Evolutionary conservation across 1,140 invertebrate genomes (phyloP).

Genomic region (Panagrolaimus sp.): DNA sequence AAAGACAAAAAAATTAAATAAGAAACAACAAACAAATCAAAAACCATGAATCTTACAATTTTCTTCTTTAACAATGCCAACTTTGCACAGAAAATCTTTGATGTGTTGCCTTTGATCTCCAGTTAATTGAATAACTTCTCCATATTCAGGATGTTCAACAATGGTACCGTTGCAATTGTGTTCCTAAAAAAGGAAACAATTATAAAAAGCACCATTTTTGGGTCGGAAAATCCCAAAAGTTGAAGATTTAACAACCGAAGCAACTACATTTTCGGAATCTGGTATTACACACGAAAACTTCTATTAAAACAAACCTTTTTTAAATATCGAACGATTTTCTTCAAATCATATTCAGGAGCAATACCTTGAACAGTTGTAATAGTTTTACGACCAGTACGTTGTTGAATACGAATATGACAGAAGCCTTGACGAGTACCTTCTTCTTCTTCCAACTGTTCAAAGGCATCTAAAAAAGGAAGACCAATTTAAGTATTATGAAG

Average conservation of each 20-base stretch:
- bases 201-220: conserved; percentile 18
- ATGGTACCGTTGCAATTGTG: conserved; percentile 97
- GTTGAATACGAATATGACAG: conserved; percentile 95
- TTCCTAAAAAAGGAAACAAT: conserved; percentile 67
- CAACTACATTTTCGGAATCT: too few relatives aligned
- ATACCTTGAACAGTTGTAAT: conserved; percentile 95
- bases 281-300: background rate
- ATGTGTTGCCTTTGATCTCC: conserved; percentile 94
- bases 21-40: conserved; percentile 59
- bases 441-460: conserved; percentile 58
- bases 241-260: too few relatives aligned
- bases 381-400: conserved; percentile 98
- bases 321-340: conserved; percentile 98
- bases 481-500: conserved; percentile 18
- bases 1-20: background rate
- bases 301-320: conserved; percentile 81
- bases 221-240: too few relatives aligned
- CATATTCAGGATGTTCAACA: conserved; percentile 96
- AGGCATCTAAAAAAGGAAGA: conserved; percentile 50
- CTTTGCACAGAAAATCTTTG: conserved; percentile 85
- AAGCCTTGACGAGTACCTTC: conserved; percentile 57
- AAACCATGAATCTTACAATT: conserved; percentile 93
- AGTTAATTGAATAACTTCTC: conserved; percentile 96
- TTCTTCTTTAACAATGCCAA: conserved; percentile 81
- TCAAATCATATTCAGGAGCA: conserved; percentile 90